Base-by-base conservation (phyloP, 2,113 vertebrate species). In the Trogon melanurus region DNA sequence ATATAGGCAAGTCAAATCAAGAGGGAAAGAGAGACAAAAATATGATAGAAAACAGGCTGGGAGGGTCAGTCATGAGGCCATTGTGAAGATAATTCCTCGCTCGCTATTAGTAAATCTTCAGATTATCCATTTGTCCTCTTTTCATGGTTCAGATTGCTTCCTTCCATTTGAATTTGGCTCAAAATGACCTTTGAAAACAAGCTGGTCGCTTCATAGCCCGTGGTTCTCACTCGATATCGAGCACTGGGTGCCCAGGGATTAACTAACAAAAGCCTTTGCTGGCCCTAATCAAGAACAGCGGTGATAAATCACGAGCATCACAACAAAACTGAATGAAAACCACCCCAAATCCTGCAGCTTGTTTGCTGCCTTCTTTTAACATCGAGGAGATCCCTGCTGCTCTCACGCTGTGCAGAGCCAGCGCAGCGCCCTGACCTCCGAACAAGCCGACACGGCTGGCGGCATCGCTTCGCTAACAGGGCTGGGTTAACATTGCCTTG, bases 401-500 rank as follows among this genome's bases (percentile, higher is more conserved):
- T 73, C 44, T 27, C 22, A 1, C 0, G 3, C 41, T 8, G 34
- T 11, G 57, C 26, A 18, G 27, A 36, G 72, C 65, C 71, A 14
- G 21, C 6, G 0, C 76, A 14, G 16, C 3, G 16, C 45, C 50
- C 20, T 23, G 50, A 79, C 64, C 88, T 53, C 73, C 14, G 3
- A 5, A 6, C 16, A 3, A 50, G 41, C 72, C 61, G 73, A 22
- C 61, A 1, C 2, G 25, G 88, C 70, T 74, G 17, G 0, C 1
- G 1, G 79, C 2, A 0, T 41, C 13, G 47, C 70, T 30, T 51
- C 12, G 0, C 17, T 15, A 27, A 44, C 4, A 0, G 58, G 32
- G 14, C 53, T 4, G 0, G 25, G 13, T 51, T 47, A 58, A 12
- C 1, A 0, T 75, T 18, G 4, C 45, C 67, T 61, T 2, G 0